These are phyloP conservation scores for Diacarnus erythraeanus DNA, from an alignment of 37 sponge, comb jelly and placozoan species.

Conservation along the genomic window DNA sequence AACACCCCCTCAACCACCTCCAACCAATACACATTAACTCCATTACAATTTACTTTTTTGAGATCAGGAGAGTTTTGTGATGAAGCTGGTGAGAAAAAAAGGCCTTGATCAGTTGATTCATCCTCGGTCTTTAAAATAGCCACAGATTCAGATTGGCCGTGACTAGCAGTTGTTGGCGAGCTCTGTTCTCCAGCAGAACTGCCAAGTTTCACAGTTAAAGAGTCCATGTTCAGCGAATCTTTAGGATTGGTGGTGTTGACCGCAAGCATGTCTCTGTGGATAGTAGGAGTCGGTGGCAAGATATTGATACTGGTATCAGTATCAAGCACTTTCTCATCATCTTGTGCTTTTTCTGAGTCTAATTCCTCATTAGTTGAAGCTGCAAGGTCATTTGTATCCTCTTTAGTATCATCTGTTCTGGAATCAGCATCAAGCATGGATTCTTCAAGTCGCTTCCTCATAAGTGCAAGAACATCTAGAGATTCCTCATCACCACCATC, in stretches of 20 bases:
- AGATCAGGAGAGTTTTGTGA: slow-evolving; percentile 1
- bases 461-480: slow-evolving; percentile 15
- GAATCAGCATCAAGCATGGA: not conserved
- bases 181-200: not conserved
- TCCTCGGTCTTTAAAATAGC: not conserved
- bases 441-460: slow-evolving; percentile 40
- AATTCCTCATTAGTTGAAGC: not conserved
- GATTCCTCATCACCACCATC: not conserved
- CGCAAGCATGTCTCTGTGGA: not conserved
- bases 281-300: slow-evolving; percentile 54
- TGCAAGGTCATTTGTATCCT: not conserved
- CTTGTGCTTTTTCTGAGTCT: not conserved
- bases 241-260: not conserved
- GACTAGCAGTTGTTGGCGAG: not conserved
- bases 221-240: not conserved
- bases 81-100: not conserved
- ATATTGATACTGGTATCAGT: slow-evolving; percentile 14
- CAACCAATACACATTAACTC: too few species aligned
- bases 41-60: not conserved
- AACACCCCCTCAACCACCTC: too few species aligned
- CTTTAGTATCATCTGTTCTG: not conserved
- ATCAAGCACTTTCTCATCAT: not conserved
- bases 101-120: not conserved
- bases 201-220: not conserved
- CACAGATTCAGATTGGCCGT: not conserved